These are phyloP conservation scores for Taenioides sp. DNA, from an alignment of 2,797 vertebrate genomes.

Conservation along the genomic window DNA sequence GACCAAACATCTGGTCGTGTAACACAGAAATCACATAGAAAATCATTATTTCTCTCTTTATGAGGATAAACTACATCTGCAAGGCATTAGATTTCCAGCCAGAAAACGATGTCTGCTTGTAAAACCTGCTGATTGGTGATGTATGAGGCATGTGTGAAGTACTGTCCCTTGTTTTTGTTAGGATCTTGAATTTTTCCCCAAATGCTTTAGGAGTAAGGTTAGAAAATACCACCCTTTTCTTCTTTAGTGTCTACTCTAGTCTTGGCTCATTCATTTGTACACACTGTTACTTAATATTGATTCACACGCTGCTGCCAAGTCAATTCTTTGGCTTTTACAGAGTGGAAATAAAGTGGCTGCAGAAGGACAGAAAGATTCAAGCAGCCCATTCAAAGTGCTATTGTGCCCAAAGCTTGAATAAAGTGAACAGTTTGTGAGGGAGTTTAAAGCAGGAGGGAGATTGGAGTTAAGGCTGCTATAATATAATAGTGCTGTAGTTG, in stretches of 20 bases:
- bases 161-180: background rate
- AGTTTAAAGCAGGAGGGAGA: background rate
- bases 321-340: slow-evolving; percentile 39
- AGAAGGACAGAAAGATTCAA: slow-evolving; percentile 18
- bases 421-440: background rate
- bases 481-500: background rate
- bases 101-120: slow-evolving; percentile 16
- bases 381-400: background rate
- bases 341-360: slow-evolving; percentile 36
- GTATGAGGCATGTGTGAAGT: slow-evolving; percentile 9
- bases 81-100: slow-evolving; percentile 21
- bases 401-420: background rate
- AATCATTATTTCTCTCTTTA: background rate
- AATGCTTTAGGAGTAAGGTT: slow-evolving; percentile 42
- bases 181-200: slow-evolving; percentile 40
- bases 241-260: slow-evolving; percentile 33
- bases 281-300: slow-evolving; percentile 63
- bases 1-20: background rate
- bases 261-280: slow-evolving; percentile 45
- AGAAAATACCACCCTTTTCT: slow-evolving; percentile 29
- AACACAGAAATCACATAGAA: background rate
- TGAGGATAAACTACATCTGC: slow-evolving; percentile 2
- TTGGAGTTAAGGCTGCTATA: background rate
- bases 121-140: background rate
- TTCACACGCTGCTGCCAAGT: slow-evolving; percentile 50